A percentile compares a stretch with the other conserved stretches of the same genome.
Evolutionary conservation across 2,888 invertebrate species (phyloP).

Genomic region (Koerneria pararmatus): DNA sequence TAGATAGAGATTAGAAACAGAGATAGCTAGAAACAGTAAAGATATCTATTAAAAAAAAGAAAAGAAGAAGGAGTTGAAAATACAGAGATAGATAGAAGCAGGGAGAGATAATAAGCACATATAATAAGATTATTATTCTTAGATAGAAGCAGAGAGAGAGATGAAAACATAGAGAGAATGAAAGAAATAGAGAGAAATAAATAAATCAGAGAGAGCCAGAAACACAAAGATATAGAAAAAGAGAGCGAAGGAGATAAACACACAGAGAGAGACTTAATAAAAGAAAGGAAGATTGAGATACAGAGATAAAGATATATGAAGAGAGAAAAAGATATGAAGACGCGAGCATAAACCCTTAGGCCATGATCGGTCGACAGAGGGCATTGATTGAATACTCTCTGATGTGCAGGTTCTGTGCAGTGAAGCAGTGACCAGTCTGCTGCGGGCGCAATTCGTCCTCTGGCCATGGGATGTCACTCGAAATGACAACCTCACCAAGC

Average conservation of each 20-base stretch:
- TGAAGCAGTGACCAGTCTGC: slow-evolving; percentile 82
- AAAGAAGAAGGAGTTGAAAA: no score
- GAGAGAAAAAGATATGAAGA: no score
- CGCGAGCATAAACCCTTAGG: not conserved
- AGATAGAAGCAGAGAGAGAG: not conserved
- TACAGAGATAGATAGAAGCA: not conserved
- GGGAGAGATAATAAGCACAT: not conserved
- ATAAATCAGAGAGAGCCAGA: not conserved
- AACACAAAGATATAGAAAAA: no score
- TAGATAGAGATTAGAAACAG: not conserved
- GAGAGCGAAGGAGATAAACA: no score
- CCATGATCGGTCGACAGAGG: not conserved
- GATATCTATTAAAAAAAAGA: not conserved
- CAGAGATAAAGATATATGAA: no score
- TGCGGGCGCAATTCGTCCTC: slow-evolving; percentile 82
- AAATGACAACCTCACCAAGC: slow-evolving; percentile 79
- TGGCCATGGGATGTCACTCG: slow-evolving; percentile 97
- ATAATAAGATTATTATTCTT: not conserved
- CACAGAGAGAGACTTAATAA: no score
- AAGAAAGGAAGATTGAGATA: no score
- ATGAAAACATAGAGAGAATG: not conserved
- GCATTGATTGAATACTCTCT: not conserved
- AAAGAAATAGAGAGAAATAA: not conserved
- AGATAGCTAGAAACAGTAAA: not conserved
- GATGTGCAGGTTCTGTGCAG: slow-evolving; percentile 69